phyloP scores from a whole-genome alignment of 2,797 vertebrate genomes.

The Cirrhinus molitorella region DNA sequence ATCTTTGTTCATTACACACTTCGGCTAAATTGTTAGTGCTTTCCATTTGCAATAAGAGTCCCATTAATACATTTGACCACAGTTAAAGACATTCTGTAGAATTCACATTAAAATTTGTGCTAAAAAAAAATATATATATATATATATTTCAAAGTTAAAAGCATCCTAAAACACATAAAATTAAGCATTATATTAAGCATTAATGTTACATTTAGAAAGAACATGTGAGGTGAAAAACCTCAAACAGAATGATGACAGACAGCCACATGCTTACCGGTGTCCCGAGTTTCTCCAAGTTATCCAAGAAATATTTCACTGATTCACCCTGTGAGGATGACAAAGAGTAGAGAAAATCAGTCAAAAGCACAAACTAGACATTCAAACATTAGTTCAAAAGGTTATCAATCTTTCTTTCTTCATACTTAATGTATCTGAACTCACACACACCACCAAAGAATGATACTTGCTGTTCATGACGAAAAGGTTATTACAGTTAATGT shows the following conservation, averaged over 20 bases:
- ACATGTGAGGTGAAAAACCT: background rate
- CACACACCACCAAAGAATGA: background rate
- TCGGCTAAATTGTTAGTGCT: background rate
- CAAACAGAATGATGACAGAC: background rate
- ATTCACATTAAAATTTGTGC: background rate
- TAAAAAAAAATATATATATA: background rate
- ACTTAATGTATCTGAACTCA: background rate
- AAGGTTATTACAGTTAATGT: background rate
- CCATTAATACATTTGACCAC: background rate
- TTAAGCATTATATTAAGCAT: background rate
- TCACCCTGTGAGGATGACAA: constrained; percentile 82
- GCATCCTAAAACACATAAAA: background rate
- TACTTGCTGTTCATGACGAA: background rate
- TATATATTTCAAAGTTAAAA: background rate
- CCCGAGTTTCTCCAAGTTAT: constrained; percentile 96
- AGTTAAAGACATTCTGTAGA: background rate
- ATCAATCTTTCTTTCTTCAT: background rate
- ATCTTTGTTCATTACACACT: background rate
- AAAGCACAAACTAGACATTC: background rate
- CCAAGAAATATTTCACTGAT: constrained; percentile 98
- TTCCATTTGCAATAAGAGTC: background rate
- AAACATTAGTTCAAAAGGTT: background rate
- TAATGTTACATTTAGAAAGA: background rate
- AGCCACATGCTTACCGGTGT: constrained; percentile 85
- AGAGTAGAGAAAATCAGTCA: constrained; percentile 35